Evolutionary conservation across 53 echinoderm and acorn worm genomes (phyloP).

Genomic region (Echinometra lucunter): DNA sequence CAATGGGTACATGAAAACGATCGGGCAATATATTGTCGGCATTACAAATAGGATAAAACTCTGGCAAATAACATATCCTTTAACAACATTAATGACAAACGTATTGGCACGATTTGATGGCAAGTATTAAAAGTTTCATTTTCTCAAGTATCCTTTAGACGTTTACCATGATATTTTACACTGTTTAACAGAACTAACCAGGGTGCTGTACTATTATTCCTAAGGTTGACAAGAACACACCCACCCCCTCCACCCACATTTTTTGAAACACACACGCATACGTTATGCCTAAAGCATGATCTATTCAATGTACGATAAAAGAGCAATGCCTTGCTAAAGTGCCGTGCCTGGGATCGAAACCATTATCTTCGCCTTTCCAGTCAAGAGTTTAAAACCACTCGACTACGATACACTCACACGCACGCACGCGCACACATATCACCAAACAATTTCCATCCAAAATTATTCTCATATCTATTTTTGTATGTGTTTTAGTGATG

Average conservation of each 20-base stretch:
- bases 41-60: not conserved
- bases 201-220: not conserved
- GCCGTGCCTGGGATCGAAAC: too few relatives aligned
- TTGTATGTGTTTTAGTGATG: too few relatives aligned
- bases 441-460: too few relatives aligned
- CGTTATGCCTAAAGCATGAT: too few relatives aligned
- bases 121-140: not conserved
- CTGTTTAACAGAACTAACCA: not conserved
- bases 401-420: too few relatives aligned
- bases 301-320: too few relatives aligned
- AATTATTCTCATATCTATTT: too few relatives aligned
- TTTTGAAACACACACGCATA: too few relatives aligned
- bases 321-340: too few relatives aligned
- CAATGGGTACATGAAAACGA: constrained; percentile 11
- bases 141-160: not conserved
- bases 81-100: not conserved
- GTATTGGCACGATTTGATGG: not conserved
- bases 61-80: not conserved
- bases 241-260: not conserved
- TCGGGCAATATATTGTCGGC: not conserved
- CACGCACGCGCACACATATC: too few relatives aligned
- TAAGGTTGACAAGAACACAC: not conserved
- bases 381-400: too few relatives aligned
- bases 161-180: not conserved
- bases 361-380: too few relatives aligned